Percentiles rank a stretch among this genome's conserved stretches.
Evolutionary conservation across 1,140 invertebrate species (phyloP).

Genomic region (Heliconius congener): DNA sequence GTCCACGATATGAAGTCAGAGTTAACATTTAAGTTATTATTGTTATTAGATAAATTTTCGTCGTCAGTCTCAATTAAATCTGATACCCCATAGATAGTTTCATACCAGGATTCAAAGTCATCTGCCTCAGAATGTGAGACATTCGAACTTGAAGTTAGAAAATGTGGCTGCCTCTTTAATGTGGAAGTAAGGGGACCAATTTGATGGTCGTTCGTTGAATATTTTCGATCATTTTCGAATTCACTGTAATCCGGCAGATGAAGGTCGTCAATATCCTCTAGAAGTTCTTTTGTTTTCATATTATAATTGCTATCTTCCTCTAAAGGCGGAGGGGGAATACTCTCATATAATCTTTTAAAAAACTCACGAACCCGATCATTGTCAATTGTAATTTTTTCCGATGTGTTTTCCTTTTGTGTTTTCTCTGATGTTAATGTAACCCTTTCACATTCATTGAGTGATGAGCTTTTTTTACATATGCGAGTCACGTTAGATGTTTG

Average conservation of each 20-base stretch:
- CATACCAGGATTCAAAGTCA: conserved; percentile 60
- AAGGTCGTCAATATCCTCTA: conserved; percentile 48
- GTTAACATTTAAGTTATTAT: conserved; percentile 31
- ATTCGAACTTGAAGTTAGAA: neutral
- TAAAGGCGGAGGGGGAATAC: conserved; percentile 61
- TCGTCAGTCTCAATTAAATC: conserved; percentile 49
- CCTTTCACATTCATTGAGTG: conserved; percentile 11
- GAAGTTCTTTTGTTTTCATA: conserved; percentile 27
- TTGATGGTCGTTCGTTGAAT: conserved; percentile 34
- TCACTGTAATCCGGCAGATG: conserved; percentile 64
- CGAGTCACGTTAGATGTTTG: conserved; percentile 34
- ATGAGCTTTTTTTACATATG: neutral
- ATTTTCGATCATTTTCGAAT: conserved; percentile 60
- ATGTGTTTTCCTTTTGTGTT: conserved; percentile 15
- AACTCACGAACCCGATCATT: conserved; percentile 60
- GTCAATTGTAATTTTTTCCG: conserved; percentile 34
- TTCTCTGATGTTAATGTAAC: neutral
- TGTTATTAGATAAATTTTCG: conserved; percentile 33
- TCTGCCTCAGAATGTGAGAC: conserved; percentile 36
- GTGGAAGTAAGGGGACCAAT: conserved; percentile 56
- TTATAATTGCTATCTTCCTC: conserved; percentile 45
- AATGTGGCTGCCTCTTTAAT: conserved; percentile 43
- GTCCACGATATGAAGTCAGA: conserved; percentile 61
- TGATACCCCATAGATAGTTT: conserved; percentile 68
- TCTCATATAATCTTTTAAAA: conserved; percentile 58